Base-by-base conservation (phyloP, 2,888 invertebrate species). In the Palloptera scutellata region DNA sequence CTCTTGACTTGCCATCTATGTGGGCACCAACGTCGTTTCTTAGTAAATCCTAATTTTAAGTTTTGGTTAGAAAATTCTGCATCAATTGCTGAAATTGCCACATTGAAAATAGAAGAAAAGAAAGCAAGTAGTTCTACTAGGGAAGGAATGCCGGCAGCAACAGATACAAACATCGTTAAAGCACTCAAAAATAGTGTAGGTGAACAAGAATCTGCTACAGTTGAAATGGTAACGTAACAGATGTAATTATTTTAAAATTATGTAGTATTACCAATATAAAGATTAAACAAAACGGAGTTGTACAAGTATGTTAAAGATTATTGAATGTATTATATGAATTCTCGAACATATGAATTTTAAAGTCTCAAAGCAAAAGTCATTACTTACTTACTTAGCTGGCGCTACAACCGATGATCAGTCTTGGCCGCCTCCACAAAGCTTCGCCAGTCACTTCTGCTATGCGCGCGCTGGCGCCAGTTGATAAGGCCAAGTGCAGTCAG, bases 301-400 rank as follows among this genome's bases (percentile, higher is more conserved):
- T 30, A n/a, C n/a, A n/a, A n/a, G n/a, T n/a, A 30, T 30, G 30
- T 2, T 30, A 30, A 30, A 30, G 6, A n/a, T n/a, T n/a, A n/a
- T n/a, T n/a, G n/a, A n/a, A n/a, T n/a, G n/a, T 83, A 90, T 91
- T 76, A 87, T 92, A 62, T n/a, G n/a, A n/a, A n/a, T 90, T 90
- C 78, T 92, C 92, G 1, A 86, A 88, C 74, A 70, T 83, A 58
- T 75, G 84, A 15, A 74, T 75, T 30, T 60, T 77, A 13, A 63
- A 66, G 52, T n/a, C 45, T 0, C 62, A 69, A 64, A n/a, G 11
- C 5, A 12, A 30, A 30, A 30, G 30, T 30, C n/a, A n/a, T n/a
- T n/a, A n/a, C n/a, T n/a, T n/a, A n/a, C n/a, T n/a, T n/a, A n/a
- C n/a, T n/a, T n/a, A n/a, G n/a, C n/a, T n/a, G n/a, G n/a, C n/a